Evolutionary conservation across 2,797 vertebrate species (phyloP).

Genomic region (Florisuga fusca): DNA sequence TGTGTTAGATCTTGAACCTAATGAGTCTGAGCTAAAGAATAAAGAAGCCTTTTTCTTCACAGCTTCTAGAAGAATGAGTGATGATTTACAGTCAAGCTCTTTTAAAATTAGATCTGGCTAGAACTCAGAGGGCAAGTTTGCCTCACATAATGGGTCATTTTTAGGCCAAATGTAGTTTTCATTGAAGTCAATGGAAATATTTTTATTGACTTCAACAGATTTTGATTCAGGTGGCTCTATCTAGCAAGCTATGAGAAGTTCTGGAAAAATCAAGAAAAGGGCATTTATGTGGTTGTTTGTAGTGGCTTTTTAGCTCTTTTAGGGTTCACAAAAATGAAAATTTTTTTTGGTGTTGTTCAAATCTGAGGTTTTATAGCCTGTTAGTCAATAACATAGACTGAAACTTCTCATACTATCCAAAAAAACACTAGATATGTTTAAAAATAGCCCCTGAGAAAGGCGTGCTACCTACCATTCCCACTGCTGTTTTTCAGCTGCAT

Average conservation of each 20-base stretch:
- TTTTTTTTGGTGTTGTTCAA: background rate
- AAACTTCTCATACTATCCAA: background rate
- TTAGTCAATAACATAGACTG: background rate
- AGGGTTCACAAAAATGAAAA: background rate
- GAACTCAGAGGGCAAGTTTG: conserved; percentile 1
- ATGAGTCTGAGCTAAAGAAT: background rate
- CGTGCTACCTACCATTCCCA: background rate
- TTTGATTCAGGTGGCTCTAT: background rate
- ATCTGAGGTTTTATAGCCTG: background rate
- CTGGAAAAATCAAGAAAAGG: background rate
- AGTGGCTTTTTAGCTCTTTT: background rate
- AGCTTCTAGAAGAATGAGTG: background rate
- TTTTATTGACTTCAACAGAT: background rate
- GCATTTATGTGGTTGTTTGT: background rate
- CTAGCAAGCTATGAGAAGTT: background rate
- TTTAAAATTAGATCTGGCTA: conserved; percentile 18
- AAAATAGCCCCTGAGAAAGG: conserved; percentile 7
- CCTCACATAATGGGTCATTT: background rate
- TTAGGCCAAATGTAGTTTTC: conserved; percentile 19
- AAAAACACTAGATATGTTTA: background rate
- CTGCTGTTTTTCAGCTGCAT: conserved; percentile 17
- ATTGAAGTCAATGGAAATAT: background rate
- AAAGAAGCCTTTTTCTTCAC: background rate
- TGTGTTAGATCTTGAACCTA: background rate
- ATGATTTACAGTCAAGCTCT: conserved; percentile 11